A percentile compares a stretch with the other conserved stretches of the same genome.
Evolutionary conservation across 2,113 vertebrate genomes (phyloP).

Genomic region (Sinocyclocheilus anshuiensis): DNA sequence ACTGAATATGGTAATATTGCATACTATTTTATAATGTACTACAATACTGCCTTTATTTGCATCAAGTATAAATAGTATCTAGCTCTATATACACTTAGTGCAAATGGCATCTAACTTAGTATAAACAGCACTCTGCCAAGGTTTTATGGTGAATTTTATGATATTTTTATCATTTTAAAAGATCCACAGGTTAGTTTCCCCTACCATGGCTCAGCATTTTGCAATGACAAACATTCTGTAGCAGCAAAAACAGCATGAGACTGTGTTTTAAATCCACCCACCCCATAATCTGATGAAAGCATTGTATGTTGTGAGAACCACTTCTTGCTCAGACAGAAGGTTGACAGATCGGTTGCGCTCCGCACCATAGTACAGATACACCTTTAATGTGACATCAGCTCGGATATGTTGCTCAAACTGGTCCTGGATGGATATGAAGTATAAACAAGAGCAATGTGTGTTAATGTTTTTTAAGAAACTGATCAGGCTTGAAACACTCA

Average conservation of each 20-base stretch:
- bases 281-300: constrained; percentile 82
- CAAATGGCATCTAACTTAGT: too few species aligned
- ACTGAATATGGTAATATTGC: too few species aligned
- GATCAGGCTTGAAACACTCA: constrained; percentile 62
- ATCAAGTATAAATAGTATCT: too few species aligned
- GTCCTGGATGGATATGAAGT: constrained; percentile 74
- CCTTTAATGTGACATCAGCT: constrained; percentile 76
- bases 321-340: constrained; percentile 84
- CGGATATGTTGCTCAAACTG: constrained; percentile 87
- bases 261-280: constrained; percentile 69
- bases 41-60: too few species aligned
- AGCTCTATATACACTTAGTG: too few species aligned
- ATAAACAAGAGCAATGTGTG: not conserved
- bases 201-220: too few species aligned
- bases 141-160: too few species aligned
- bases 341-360: constrained; percentile 79
- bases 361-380: constrained; percentile 87
- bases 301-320: constrained; percentile 89
- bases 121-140: too few species aligned
- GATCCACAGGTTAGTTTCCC: too few species aligned
- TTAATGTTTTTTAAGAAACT: not conserved
- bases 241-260: not conserved
- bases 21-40: too few species aligned
- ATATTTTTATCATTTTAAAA: too few species aligned
- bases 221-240: not conserved